These are phyloP conservation scores for Tachysurus vachellii DNA, from an alignment of 2,113 vertebrate genomes.

Conservation along the genomic window DNA sequence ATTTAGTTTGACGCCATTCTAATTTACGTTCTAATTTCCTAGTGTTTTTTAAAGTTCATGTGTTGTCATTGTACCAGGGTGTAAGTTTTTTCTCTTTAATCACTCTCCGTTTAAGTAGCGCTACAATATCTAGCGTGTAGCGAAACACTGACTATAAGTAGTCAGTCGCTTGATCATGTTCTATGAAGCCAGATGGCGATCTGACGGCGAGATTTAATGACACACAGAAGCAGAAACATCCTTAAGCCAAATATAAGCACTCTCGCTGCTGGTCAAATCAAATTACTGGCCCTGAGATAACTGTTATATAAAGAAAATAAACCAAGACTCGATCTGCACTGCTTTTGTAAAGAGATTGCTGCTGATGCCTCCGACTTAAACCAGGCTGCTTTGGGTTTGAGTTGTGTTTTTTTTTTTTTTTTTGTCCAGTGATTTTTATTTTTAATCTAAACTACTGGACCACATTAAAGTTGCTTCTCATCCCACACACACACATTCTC, in stretches of 20 bases:
- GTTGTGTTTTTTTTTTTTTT: too few relatives aligned
- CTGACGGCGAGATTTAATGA: not conserved
- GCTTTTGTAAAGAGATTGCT: not conserved
- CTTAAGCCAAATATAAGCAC: not conserved
- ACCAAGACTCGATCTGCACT: not conserved
- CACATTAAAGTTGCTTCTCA: slow-evolving; percentile 3
- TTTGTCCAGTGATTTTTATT: not conserved
- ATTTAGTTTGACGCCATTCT: too few relatives aligned
- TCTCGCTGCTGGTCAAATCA: not conserved
- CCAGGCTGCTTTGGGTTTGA: not conserved
- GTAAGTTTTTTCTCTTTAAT: too few relatives aligned
- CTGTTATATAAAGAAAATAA: not conserved
- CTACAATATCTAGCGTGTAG: too few relatives aligned
- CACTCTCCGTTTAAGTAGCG: too few relatives aligned
- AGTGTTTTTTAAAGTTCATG: too few relatives aligned
- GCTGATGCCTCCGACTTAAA: not conserved
- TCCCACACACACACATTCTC: not conserved
- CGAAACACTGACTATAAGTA: too few relatives aligned
- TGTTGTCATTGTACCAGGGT: too few relatives aligned
- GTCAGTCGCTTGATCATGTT: too few relatives aligned
- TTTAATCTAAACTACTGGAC: not conserved
- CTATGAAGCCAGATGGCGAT: too few relatives aligned
- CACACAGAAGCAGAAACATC: not conserved
- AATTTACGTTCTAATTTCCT: too few relatives aligned
- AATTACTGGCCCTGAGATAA: not conserved